These are phyloP conservation scores for Tinea trinotella DNA, from an alignment of 2,888 invertebrate species.

Conservation along the genomic window DNA sequence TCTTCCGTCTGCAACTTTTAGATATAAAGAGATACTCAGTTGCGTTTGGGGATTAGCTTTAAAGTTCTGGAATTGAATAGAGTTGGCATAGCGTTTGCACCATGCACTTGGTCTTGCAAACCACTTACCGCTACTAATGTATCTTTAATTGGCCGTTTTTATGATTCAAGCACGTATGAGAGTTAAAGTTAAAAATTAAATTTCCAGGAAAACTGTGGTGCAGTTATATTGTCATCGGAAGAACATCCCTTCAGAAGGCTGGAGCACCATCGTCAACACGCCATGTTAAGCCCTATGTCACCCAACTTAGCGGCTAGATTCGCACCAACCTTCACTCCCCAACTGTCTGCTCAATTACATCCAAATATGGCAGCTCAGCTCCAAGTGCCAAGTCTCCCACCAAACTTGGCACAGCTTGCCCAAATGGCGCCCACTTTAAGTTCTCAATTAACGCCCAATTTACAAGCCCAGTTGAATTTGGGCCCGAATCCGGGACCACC, in stretches of 20 bases:
- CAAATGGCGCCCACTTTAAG: constrained; percentile 62
- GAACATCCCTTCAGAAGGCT: constrained; percentile 86
- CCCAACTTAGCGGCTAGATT: constrained; percentile 71
- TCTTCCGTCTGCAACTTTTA: too few relatives aligned
- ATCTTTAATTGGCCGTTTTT: too few relatives aligned
- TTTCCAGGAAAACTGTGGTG: constrained; percentile 82
- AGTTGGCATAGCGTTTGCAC: too few relatives aligned
- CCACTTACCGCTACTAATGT: too few relatives aligned
- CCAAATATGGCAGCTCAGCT: constrained; percentile 65
- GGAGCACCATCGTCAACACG: constrained; percentile 90
- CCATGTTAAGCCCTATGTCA: constrained; percentile 77
- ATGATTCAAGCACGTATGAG: too few relatives aligned
- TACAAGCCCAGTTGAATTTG: constrained; percentile 57
- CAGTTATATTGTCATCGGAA: constrained; percentile 79
- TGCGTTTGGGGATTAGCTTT: too few relatives aligned
- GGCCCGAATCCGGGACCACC: constrained; percentile 50
- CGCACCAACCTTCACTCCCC: constrained; percentile 68
- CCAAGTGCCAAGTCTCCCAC: constrained; percentile 58
- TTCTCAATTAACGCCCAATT: constrained; percentile 54
- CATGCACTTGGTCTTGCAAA: too few relatives aligned
- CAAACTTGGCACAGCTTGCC: constrained; percentile 59
- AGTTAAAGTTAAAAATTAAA: background rate
- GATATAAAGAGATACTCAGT: too few relatives aligned
- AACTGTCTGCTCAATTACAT: constrained; percentile 59
- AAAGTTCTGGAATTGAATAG: too few relatives aligned